A percentile compares a stretch with the other conserved stretches of the same genome.
Conservation (phyloP, 2,113 vertebrate genomes). For the Planiliza haematocheilus region DNA sequence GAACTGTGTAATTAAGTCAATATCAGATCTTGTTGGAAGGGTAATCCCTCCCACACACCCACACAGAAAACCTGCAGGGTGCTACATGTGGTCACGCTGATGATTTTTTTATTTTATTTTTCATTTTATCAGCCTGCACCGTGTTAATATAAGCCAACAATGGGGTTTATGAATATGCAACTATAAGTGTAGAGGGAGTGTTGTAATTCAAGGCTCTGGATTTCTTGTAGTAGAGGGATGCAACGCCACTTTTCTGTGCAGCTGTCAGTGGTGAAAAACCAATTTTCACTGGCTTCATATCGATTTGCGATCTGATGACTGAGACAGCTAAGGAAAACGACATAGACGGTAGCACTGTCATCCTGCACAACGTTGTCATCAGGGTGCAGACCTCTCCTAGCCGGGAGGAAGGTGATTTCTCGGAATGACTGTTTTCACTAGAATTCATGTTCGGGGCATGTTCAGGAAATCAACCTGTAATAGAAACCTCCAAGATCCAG, state of each 20-base stretch:
- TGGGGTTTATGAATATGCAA: conserved; percentile 6
- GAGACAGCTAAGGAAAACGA: conserved; percentile 44
- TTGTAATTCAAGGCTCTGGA: conserved; percentile 32
- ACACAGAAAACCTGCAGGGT: conserved; percentile 46
- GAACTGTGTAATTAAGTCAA: conserved; percentile 69
- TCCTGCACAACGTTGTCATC: conserved; percentile 43
- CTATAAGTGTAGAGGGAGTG: conserved; percentile 5
- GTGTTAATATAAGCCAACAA: not conserved
- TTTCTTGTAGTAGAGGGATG: conserved; percentile 31
- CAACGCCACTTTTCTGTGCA: conserved; percentile 22
- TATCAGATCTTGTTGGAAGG: conserved; percentile 61
- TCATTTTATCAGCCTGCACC: not conserved
- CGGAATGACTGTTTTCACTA: conserved; percentile 53
- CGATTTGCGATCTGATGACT: conserved; percentile 56
- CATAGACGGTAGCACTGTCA: conserved; percentile 53
- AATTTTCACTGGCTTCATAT: conserved; percentile 44
- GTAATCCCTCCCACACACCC: conserved; percentile 60
- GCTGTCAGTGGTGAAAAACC: conserved; percentile 26
- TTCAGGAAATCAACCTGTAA: conserved; percentile 46
- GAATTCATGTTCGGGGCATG: conserved; percentile 43
- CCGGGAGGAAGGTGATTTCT: conserved; percentile 50
- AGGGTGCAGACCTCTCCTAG: conserved; percentile 40
- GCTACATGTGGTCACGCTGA: conserved; percentile 33
- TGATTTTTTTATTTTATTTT: not conserved
- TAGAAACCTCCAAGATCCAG: conserved; percentile 20